Base-by-base conservation (phyloP, 2,888 invertebrate genomes). In the Platerodrilus igneus region DNA sequence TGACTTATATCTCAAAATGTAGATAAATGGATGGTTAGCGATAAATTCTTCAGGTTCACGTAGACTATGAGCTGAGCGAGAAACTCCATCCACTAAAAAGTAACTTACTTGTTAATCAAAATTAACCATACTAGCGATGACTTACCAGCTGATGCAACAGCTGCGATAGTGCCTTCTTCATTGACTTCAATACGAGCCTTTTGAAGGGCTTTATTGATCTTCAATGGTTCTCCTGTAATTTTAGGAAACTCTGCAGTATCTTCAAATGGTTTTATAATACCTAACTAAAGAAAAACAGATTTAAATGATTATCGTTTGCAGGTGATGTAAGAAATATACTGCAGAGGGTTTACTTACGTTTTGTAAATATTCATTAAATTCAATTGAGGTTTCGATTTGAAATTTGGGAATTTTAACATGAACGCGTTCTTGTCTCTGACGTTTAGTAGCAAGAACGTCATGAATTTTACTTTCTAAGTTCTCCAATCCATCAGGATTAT, bases 161-260 rank as follows among this genome's bases (percentile, higher is more conserved):
- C 64, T 14, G 65, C 65, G 55, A 64, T 64, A 8, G 63, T 62
- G 5, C 66, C 66, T 25, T 43, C 50, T 51, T 64, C 64, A 15
- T 61, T 62, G 0, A 66, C 60, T 31, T 64, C 61, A 19, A 66
- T 64, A 40, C 61, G 64, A 5, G 62, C 58, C 45, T 65, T 64
- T 39, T 65, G 65, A 5, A 64, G 28, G 3, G 65, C 60, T 4
- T 56, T 48, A 31, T 55, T 54, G 8, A 67, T 56, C 16, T 32
- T 44, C 15, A 63, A 41, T n/a, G n/a, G n/a, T 4, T 47, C 47
- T 14, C 52, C 40, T 1, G 52, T 52, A 14, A 66, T 58, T 21
- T 59, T 60, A 25, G 51, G 52, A 5, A 66, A 56, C 35, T 66
- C 58, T 4, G 37, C 29, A 7, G 1, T 4, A 11, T 9, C 18